These are phyloP conservation scores for Mohoua ochrocephala DNA, from an alignment of 2,113 vertebrate genomes.

Conservation along the genomic window DNA sequence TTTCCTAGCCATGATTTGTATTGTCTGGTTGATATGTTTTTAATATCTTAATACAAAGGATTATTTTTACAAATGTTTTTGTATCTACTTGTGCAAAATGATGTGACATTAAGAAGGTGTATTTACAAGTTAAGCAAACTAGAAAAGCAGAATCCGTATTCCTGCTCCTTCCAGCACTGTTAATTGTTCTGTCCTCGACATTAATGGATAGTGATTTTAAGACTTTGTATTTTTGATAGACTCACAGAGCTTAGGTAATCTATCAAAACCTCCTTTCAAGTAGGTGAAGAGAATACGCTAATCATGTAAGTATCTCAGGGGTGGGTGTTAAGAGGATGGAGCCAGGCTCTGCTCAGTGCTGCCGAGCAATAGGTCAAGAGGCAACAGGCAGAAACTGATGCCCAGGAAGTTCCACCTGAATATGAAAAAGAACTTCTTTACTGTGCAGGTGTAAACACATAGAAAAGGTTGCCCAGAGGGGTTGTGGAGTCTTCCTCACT, in stretches of 20 bases:
- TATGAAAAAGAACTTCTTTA: background rate
- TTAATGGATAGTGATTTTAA: slow-evolving; percentile 44
- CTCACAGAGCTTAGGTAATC: background rate
- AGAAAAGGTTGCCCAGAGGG: background rate
- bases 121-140: background rate
- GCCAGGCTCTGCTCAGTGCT: background rate
- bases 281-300: background rate
- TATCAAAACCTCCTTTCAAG: slow-evolving; percentile 16
- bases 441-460: background rate
- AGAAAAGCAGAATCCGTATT: background rate
- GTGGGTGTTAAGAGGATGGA: background rate
- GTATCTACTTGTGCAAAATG: slow-evolving; percentile 47
- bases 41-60: slow-evolving; percentile 53
- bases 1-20: slow-evolving; percentile 51
- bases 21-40: slow-evolving; percentile 60
- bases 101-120: background rate
- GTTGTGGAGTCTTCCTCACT: background rate
- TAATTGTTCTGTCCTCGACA: background rate
- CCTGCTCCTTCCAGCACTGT: background rate
- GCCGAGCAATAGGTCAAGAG: background rate
- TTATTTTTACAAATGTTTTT: slow-evolving; percentile 51
- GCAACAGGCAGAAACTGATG: background rate
- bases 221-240: slow-evolving; percentile 25
- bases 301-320: background rate
- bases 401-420: background rate